Conservation (phyloP, 1,140 invertebrate genomes). For the Vanessa atalanta region DNA sequence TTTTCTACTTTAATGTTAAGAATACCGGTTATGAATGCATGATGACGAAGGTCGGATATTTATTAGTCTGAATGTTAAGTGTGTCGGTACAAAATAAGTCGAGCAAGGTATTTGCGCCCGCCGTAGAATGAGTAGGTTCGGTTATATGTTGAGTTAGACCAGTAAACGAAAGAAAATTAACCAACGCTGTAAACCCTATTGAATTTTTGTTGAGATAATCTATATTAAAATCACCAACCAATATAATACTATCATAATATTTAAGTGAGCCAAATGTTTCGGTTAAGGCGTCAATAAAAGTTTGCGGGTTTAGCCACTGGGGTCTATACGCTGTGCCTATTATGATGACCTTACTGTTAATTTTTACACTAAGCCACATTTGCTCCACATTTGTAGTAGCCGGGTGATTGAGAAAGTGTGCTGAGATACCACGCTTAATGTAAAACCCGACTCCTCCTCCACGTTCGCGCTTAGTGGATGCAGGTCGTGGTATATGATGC, state of each 20-base stretch:
- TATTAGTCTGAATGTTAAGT: no score
- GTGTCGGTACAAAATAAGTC: neutral
- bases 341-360: neutral
- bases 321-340: slow-evolving; percentile 3
- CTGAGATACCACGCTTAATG: no score
- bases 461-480: neutral
- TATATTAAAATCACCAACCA: slow-evolving; percentile 7
- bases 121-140: neutral
- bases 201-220: slow-evolving; percentile 6
- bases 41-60: neutral
- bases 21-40: slow-evolving; percentile 8
- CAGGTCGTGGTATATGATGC: neutral
- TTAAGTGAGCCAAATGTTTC: slow-evolving; percentile 10
- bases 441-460: no score
- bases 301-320: slow-evolving; percentile 8
- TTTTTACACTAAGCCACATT: no score
- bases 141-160: neutral
- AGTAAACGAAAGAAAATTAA: slow-evolving; percentile 17
- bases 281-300: slow-evolving; percentile 4
- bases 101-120: no score
- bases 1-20: slow-evolving; percentile 2
- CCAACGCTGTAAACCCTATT: slow-evolving; percentile 1
- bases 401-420: no score
- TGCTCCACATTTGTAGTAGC: no score
- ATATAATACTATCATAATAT: slow-evolving; percentile 2